phyloP scores from a whole-genome alignment of 1,140 invertebrate species.

The Maconellicoccus hirsutus region DNA sequence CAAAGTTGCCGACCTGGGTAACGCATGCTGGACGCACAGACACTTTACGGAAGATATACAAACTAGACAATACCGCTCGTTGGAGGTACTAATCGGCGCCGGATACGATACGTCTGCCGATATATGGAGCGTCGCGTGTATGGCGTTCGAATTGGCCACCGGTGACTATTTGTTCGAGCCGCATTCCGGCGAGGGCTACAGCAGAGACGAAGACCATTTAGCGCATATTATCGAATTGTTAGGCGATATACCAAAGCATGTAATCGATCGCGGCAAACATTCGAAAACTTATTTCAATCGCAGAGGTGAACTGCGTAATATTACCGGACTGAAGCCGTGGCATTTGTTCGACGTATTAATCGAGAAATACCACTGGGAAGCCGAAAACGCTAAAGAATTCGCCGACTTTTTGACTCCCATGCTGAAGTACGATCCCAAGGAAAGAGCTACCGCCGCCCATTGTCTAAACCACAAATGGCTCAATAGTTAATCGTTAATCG shows the following conservation, averaged over 20 bases:
- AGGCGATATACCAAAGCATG: constrained; percentile 82
- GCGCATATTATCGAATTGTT: constrained; percentile 97
- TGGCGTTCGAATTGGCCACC: constrained; percentile 97
- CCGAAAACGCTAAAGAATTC: too few relatives aligned
- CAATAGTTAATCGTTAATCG: too few relatives aligned
- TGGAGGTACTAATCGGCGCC: constrained; percentile 90
- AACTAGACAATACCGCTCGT: constrained; percentile 91
- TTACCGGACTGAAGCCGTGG: constrained; percentile 88
- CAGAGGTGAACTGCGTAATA: constrained; percentile 80
- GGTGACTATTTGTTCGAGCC: constrained; percentile 99
- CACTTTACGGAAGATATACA: constrained; percentile 97
- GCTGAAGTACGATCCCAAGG: too few relatives aligned
- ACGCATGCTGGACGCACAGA: constrained; percentile 97
- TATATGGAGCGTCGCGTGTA: constrained; percentile 98
- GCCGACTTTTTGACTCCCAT: too few relatives aligned
- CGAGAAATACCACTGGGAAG: too few relatives aligned
- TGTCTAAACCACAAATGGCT: too few relatives aligned
- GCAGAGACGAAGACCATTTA: constrained; percentile 93
- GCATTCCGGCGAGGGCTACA: constrained; percentile 76
- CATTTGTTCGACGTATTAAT: constrained; percentile 77
- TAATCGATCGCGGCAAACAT: constrained; percentile 82
- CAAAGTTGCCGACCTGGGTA: constrained; percentile 95
- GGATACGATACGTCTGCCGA: constrained; percentile 91
- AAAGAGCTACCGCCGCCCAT: too few relatives aligned
- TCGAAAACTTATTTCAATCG: constrained; percentile 88